These are phyloP conservation scores for Meles meles DNA, from an alignment of 2,113 vertebrate species.

Conservation along the genomic window DNA sequence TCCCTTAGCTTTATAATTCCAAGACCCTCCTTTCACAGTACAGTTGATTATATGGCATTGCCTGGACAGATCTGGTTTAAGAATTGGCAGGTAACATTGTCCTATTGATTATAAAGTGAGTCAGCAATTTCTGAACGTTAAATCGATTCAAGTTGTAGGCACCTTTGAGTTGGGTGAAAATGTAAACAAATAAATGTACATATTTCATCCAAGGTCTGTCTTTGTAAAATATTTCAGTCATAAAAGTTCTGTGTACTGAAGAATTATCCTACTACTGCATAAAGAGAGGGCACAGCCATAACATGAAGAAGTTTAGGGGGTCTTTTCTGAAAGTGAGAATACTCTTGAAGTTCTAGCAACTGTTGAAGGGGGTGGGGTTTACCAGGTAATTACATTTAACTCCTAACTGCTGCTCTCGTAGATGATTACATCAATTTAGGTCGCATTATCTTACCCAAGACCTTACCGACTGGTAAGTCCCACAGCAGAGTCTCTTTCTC, in stretches of 20 bases:
- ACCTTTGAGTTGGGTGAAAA: background rate
- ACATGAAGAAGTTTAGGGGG: background rate
- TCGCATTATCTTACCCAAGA: constrained; percentile 78
- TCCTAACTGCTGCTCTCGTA: constrained; percentile 79
- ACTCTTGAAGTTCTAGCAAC: constrained; percentile 58
- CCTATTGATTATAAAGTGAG: background rate
- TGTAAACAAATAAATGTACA: background rate
- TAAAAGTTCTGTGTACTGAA: background rate
- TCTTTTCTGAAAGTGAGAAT: background rate
- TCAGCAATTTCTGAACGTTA: background rate
- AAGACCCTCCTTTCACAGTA: background rate
- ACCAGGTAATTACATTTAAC: constrained; percentile 78
- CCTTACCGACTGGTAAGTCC: constrained; percentile 63
- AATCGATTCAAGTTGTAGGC: background rate
- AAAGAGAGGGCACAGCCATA: background rate
- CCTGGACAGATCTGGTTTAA: background rate
- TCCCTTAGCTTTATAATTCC: background rate
- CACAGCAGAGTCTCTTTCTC: background rate
- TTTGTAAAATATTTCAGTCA: background rate
- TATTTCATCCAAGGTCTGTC: background rate
- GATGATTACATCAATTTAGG: constrained; percentile 80
- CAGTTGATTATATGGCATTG: background rate
- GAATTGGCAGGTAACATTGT: background rate
- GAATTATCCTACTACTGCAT: background rate
- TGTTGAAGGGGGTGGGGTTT: constrained; percentile 58